Evolutionary conservation across 2,888 invertebrate species (phyloP), one percentile per base, ranked within the genome.

Genomic region (Neria commutata): DNA sequence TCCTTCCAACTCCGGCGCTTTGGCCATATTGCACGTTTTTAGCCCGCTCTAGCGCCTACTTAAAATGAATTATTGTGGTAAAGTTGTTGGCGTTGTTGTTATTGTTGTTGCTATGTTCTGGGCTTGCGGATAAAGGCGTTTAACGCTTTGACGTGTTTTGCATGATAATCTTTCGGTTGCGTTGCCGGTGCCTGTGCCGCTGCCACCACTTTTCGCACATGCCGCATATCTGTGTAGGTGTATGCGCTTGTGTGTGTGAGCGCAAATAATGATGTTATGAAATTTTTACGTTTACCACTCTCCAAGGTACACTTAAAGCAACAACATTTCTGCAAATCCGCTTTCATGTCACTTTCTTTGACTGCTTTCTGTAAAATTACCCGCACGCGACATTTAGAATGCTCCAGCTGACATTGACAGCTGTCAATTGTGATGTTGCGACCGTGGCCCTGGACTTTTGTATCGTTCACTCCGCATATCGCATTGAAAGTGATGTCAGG

Each of bases 321-420:
- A 75, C 75, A 71, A 75, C 75, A 71, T 73, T 73, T 71, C 62
- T 71, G 56, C 67, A 71, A 63, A 63, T 65, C 61, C 72, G 71
- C 70, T 72, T 75, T 75, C 74, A 66, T 70, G 76, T 42, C 37
- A n/a, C 10, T 37, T 37, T 37, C n/a, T 11, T 8, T 14, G n/a
- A n/a, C 4, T n/a, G 37, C 42, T 42, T n/a, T 10, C n/a, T 6
- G 37, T n/a, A 37, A 5, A 11, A 11, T 29, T 5, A 29, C 29
- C 5, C 11, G 5, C 11, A 11, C 29, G 29, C 29, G 11, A 29
- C 5, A 29, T 5, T 29, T 14, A 37, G 37, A 5, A 11, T n/a
- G n/a, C 5, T 5, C 37, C 37, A 14, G 37, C 37, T 4, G 4
- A 37, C 6, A n/a, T 37, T 37, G 37, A 37, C 37, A 37, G 37